Evolutionary conservation across 2,888 invertebrate genomes (phyloP), one percentile per base, ranked within the genome.

Genomic region (Psylliodes chrysocephalus): DNA sequence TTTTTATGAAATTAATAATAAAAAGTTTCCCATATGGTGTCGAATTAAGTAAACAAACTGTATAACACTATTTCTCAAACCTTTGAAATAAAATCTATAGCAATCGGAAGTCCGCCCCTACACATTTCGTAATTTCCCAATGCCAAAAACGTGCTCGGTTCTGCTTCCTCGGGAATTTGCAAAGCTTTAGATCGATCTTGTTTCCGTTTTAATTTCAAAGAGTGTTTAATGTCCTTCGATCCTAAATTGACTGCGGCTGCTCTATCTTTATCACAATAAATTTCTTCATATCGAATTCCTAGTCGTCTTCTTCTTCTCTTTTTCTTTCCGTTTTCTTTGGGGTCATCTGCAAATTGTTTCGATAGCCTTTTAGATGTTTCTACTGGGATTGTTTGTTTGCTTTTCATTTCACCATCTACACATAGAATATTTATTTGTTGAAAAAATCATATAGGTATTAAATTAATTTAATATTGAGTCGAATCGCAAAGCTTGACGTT

Each of bases 221-320:
- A 93, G 71, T 92, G 91, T 77, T 95, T 95, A 67, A 95, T 95
- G 78, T 95, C 95, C 67, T 88, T 90, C n/a, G 89, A 90, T 0
- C 93, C 93, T 86, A 92, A 87, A 75, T 93, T 92, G 12, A 94
- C 94, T 0, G 95, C 94, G 0, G 95, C 95, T 0, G 95, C 95
- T 4, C 95, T 85, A 79, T 95, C 95, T 77, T 95, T 95, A 79
- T 95, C 95, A 15, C 94, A 95, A 76, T 94, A 95, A 17, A 92
- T 82, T 77, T 95, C 95, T 72, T 94, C 93, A 63, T 83, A 78
- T 71, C 74, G 73, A 17, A 66, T 62, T 22, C 64, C 66, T 8
- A 53, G 68, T 18, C 64, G 66, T 53, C 66, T 64, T 65, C 73
- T 63, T 67, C 63, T 71, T 22, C n/a, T n/a, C n/a, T n/a, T n/a